Percentiles rank a stretch among this genome's conserved stretches.
These are phyloP conservation scores for Tachysurus vachellii DNA, from an alignment of 2,113 vertebrate genomes.

Conservation along the genomic window DNA sequence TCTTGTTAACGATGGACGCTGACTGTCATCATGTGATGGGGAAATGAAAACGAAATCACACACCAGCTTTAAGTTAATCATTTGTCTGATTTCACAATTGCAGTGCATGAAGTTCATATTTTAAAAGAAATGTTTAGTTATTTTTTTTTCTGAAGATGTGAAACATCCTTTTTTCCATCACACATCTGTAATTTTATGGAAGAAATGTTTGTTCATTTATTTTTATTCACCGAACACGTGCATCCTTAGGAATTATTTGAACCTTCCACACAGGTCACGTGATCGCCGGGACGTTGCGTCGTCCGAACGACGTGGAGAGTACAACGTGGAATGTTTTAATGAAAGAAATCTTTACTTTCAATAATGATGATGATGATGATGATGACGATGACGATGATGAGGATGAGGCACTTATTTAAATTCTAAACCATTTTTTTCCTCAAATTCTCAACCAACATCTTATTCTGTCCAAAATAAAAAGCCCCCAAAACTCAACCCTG, in stretches of 20 bases:
- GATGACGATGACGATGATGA: not conserved
- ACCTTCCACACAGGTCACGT: not conserved
- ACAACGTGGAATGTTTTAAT: not conserved
- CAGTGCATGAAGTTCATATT: not conserved
- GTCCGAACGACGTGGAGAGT: not conserved
- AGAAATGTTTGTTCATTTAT: not conserved
- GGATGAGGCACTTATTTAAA: not conserved
- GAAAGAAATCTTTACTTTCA: not conserved
- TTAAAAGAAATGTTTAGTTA: not conserved
- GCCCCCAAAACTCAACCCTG: not conserved
- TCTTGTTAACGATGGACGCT: not conserved
- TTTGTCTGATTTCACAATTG: not conserved
- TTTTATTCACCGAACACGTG: not conserved
- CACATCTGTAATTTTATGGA: not conserved
- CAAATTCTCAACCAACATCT: no score
- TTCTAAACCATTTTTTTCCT: not conserved
- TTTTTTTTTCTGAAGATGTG: not conserved
- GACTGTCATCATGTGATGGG: not conserved
- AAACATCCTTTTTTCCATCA: not conserved
- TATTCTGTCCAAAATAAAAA: not conserved
- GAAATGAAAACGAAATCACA: not conserved
- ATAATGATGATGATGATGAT: not conserved
- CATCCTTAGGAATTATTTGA: not conserved
- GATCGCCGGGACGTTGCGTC: not conserved
- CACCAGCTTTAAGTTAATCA: not conserved